Conservation (phyloP, 2,113 vertebrate genomes). For the Potamarius usumacintae region DNA sequence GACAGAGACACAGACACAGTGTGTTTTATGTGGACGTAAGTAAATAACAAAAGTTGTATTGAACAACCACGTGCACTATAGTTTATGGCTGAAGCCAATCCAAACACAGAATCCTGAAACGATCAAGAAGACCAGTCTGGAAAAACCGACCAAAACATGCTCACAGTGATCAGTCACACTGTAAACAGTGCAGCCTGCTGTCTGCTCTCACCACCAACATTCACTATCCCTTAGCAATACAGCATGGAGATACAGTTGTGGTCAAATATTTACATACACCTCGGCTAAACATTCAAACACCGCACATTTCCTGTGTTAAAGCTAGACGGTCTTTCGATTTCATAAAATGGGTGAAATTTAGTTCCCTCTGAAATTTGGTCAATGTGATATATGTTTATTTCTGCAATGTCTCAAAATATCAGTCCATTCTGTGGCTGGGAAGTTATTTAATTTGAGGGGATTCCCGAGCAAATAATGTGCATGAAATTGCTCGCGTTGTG, state of each 20-base stretch:
- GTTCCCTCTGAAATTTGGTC: no score
- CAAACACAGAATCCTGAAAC: slow-evolving; percentile 4
- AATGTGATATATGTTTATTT: no score
- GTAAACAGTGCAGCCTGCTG: neutral
- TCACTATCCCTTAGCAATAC: neutral
- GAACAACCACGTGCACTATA: slow-evolving; percentile 4
- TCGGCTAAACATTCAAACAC: neutral
- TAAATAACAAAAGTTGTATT: slow-evolving; percentile 4
- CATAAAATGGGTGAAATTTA: no score
- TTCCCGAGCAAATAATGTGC: no score
- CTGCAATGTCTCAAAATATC: no score
- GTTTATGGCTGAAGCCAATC: neutral
- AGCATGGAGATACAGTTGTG: neutral
- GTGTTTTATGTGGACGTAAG: neutral
- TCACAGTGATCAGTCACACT: neutral
- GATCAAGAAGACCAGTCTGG: slow-evolving; percentile 2
- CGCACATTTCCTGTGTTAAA: neutral
- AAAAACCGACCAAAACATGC: slow-evolving; percentile 4
- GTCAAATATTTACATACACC: neutral
- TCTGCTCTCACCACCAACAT: neutral
- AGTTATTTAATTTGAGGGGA: no score
- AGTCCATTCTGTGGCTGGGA: no score
- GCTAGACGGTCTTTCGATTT: no score
- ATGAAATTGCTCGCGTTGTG: no score
- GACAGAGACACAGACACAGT: neutral